These are phyloP conservation scores for Amazona finschi DNA, from an alignment of 2,797 vertebrate species.

Conservation along the genomic window DNA sequence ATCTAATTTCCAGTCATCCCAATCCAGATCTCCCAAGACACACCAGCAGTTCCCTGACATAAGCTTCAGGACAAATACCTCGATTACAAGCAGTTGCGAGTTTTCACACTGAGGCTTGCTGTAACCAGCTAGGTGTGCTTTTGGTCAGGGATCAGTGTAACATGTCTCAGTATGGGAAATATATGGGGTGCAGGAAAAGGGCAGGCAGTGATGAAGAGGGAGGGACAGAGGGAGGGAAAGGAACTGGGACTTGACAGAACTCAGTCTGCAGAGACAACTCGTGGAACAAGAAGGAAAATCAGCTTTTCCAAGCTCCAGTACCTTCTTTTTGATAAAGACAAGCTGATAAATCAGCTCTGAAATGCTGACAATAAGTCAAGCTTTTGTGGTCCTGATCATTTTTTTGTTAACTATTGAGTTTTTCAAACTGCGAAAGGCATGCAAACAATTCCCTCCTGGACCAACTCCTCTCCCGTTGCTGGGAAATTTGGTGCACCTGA, in stretches of 20 bases:
- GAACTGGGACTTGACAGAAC: neutral
- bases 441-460: constrained; percentile 56
- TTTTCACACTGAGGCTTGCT: neutral
- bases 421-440: neutral
- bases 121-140: neutral
- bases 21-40: neutral
- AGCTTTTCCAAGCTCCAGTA: neutral
- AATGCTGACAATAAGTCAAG: constrained; percentile 37
- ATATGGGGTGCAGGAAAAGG: neutral
- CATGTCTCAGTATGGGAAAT: neutral
- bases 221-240: constrained; percentile 46
- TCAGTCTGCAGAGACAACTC: constrained; percentile 3
- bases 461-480: constrained; percentile 57
- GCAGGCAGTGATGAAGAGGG: constrained; percentile 18
- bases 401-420: constrained; percentile 47
- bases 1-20: neutral
- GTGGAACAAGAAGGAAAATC: neutral
- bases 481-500: constrained; percentile 63
- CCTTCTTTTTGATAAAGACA: neutral
- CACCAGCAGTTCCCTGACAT: neutral
- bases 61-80: neutral
- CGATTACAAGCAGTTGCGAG: accelerated
- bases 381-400: neutral
- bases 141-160: neutral
- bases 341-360: neutral